Evolutionary conservation across 2,113 vertebrate species (phyloP).

Genomic region (Barnardius zonarius): DNA sequence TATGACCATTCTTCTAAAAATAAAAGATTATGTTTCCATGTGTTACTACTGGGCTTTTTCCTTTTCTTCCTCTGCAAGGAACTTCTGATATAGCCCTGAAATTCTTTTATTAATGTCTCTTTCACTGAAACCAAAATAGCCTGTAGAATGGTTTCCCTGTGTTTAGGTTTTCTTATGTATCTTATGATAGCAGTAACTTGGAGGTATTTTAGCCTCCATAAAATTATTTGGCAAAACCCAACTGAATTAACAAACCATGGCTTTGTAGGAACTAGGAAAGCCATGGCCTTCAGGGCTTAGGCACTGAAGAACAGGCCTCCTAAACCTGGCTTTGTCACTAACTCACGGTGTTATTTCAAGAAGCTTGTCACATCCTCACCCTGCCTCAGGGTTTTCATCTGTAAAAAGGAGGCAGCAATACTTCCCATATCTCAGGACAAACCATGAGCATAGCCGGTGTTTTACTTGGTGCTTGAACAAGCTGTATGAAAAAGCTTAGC

Average conservation of each 20-base stretch:
- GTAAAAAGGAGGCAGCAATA: not conserved
- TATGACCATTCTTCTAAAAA: conserved; percentile 40
- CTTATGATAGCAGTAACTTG: not conserved
- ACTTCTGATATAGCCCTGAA: not conserved
- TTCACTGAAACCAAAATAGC: not conserved
- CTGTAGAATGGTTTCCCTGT: not conserved
- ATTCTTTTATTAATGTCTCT: not conserved
- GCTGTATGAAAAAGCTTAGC: not conserved
- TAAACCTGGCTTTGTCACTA: not conserved
- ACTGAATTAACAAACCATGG: not conserved
- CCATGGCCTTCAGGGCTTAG: not conserved
- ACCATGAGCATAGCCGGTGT: not conserved
- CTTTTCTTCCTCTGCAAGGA: not conserved
- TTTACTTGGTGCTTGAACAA: not conserved
- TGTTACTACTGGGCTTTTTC: not conserved
- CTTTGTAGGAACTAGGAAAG: not conserved
- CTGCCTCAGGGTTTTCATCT: not conserved
- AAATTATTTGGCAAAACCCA: not conserved
- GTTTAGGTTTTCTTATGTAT: not conserved
- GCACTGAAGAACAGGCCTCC: not conserved
- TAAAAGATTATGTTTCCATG: not conserved
- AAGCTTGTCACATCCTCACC: not conserved
- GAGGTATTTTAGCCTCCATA: not conserved
- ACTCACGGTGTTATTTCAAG: not conserved
- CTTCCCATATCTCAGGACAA: not conserved